A percentile compares a stretch with the other conserved stretches of the same genome.
Conservation (phyloP, 2,888 invertebrate species). For the Trisateles emortualis region DNA sequence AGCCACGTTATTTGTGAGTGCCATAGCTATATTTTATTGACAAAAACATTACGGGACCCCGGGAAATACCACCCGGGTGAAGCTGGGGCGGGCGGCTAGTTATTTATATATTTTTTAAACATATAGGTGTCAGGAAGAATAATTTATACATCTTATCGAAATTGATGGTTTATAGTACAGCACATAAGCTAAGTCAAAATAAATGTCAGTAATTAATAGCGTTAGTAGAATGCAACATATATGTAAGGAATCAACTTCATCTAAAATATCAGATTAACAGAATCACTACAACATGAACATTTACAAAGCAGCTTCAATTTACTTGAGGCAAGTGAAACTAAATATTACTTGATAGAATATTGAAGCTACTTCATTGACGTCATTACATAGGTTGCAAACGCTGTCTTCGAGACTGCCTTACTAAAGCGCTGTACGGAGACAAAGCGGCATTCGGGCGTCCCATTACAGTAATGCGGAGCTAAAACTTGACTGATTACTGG, state of each 20-base stretch:
- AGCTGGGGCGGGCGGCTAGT: too few species aligned
- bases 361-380: slow-evolving; percentile 37
- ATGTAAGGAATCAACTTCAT: not conserved
- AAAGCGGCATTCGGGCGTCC: slow-evolving; percentile 64
- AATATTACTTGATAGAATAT: slow-evolving; percentile 39
- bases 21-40: too few species aligned
- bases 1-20: too few species aligned
- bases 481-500: slow-evolving; percentile 81
- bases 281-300: slow-evolving; percentile 14
- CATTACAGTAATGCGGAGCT: slow-evolving; percentile 79
- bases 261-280: slow-evolving; percentile 13
- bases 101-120: too few species aligned
- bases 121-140: too few species aligned
- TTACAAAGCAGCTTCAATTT: slow-evolving; percentile 31
- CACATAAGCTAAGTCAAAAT: too few species aligned
- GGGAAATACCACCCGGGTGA: too few species aligned
- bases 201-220: too few species aligned
- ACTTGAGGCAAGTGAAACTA: slow-evolving; percentile 34
- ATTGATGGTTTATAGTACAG: too few species aligned
- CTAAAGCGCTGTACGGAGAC: slow-evolving; percentile 60
- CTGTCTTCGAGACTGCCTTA: slow-evolving; percentile 46
- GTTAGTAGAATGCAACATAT: not conserved
- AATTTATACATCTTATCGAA: too few species aligned
- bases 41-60: too few species aligned
- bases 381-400: slow-evolving; percentile 42